These are phyloP conservation scores for Himalopsyche japonica DNA, from an alignment of 2,888 invertebrate species.

Conservation along the genomic window DNA sequence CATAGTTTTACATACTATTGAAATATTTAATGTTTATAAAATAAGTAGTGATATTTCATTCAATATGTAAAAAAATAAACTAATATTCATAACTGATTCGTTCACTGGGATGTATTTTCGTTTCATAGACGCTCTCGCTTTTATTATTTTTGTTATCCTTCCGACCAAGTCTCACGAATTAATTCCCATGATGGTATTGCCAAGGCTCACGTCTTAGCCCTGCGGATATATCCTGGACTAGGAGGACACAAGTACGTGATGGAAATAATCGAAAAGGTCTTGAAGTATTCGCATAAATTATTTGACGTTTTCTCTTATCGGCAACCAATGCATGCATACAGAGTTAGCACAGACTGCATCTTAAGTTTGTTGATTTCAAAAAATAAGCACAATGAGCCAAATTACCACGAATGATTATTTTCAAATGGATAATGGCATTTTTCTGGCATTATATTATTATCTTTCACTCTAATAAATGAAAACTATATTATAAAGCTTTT, in stretches of 20 bases:
- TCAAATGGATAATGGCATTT: too few species aligned
- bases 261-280: neutral
- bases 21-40: too few species aligned
- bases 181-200: neutral
- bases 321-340: neutral
- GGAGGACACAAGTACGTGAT: constrained; percentile 29
- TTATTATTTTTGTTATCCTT: neutral
- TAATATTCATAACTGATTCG: too few species aligned
- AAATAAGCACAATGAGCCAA: too few species aligned
- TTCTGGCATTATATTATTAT: too few species aligned
- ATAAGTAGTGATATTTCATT: too few species aligned
- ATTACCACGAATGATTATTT: too few species aligned
- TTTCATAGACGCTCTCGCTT: neutral
- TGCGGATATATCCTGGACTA: constrained; percentile 12
- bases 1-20: too few species aligned
- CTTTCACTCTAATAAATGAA: too few species aligned
- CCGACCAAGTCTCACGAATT: neutral
- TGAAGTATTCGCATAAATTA: neutral
- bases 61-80: too few species aligned
- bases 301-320: neutral
- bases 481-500: too few species aligned
- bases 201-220: constrained; percentile 1
- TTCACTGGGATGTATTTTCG: too few species aligned
- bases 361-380: neutral
- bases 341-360: neutral